A percentile compares a stretch with the other conserved stretches of the same genome.
These are phyloP conservation scores for Metopolophium dirhodum DNA, from an alignment of 1,140 invertebrate genomes.

Conservation along the genomic window DNA sequence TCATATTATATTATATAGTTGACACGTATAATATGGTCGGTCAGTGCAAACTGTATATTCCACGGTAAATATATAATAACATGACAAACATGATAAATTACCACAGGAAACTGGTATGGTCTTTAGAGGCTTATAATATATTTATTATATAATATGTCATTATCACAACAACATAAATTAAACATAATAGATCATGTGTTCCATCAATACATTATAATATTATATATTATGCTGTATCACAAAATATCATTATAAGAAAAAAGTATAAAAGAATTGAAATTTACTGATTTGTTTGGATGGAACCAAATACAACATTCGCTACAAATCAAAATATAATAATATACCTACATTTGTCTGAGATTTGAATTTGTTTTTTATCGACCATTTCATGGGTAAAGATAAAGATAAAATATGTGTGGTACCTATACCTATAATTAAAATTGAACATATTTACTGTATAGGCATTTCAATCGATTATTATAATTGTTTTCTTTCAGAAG, in stretches of 20 bases:
- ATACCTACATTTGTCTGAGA: background rate
- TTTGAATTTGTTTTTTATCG: background rate
- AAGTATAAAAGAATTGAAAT: background rate
- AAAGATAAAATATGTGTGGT: background rate
- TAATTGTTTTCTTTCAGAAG: background rate
- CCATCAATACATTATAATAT: background rate
- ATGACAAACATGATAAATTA: slow-evolving; percentile 36
- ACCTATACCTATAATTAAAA: background rate
- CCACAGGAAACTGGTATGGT: background rate
- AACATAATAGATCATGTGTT: background rate
- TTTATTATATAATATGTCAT: background rate
- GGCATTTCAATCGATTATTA: background rate
- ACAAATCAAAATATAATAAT: background rate
- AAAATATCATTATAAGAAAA: background rate
- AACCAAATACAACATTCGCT: background rate
- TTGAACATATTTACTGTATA: too few relatives aligned
- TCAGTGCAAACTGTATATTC: background rate
- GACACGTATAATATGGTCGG: background rate
- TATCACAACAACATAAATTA: slow-evolving; percentile 22
- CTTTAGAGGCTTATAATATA: background rate
- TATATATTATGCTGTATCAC: too few relatives aligned
- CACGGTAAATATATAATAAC: slow-evolving; percentile 1
- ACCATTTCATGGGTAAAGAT: background rate
- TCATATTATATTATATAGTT: background rate
- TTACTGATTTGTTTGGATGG: background rate